These are phyloP conservation scores for Nansenia antarctica DNA, from an alignment of 2,113 vertebrate species.

Conservation along the genomic window DNA sequence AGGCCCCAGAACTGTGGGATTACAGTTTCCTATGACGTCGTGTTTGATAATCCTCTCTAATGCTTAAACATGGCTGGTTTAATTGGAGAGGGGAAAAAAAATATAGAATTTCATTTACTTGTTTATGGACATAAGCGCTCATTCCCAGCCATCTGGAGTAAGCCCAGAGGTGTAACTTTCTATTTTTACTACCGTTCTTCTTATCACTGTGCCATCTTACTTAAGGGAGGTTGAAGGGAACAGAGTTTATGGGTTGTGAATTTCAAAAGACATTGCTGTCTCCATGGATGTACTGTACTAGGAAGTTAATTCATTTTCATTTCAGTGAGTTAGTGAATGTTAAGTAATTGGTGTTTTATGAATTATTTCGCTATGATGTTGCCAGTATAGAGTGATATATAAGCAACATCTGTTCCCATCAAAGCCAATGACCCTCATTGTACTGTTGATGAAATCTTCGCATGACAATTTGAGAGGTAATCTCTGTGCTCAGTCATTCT, in stretches of 20 bases:
- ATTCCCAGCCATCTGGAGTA: not conserved
- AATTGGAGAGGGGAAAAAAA: not conserved
- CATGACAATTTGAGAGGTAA: not conserved
- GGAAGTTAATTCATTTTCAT: not conserved
- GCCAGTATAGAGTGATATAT: not conserved
- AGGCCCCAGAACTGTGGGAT: constrained; percentile 24
- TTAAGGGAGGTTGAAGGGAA: not conserved
- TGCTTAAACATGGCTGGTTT: not conserved
- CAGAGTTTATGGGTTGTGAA: not conserved
- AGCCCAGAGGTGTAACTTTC: not conserved
- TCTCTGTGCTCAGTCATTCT: too few relatives aligned
- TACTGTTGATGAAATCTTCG: not conserved
- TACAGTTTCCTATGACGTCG: constrained; percentile 15
- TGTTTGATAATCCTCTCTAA: constrained; percentile 5
- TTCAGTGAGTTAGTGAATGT: not conserved
- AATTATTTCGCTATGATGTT: not conserved
- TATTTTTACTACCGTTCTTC: not conserved
- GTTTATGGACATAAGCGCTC: not conserved
- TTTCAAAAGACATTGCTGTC: not conserved
- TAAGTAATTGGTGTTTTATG: not conserved
- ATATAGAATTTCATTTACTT: not conserved
- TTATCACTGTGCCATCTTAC: not conserved
- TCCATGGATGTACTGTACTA: not conserved
- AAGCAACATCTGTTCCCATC: not conserved
- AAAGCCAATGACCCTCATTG: not conserved